phyloP scores from a whole-genome alignment of 2,888 invertebrate species.

The Lycia hirtaria region DNA sequence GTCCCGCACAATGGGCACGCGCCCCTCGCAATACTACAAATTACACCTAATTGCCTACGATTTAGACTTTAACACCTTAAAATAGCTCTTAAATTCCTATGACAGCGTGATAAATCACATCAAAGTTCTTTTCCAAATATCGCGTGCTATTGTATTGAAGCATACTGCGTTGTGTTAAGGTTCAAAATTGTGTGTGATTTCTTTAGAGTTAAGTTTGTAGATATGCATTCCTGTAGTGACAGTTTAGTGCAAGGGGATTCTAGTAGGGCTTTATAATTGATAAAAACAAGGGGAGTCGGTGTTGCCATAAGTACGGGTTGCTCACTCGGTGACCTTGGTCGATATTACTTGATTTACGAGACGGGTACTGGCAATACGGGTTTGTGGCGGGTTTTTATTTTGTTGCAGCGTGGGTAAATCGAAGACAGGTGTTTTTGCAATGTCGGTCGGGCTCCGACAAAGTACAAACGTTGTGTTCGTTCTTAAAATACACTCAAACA shows the following conservation, averaged over 20 bases:
- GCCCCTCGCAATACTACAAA: constrained; percentile 56
- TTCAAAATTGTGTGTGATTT: constrained; percentile 2
- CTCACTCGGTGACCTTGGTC: constrained; percentile 38
- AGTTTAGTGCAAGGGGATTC: constrained; percentile 51
- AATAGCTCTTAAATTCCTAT: constrained; percentile 63
- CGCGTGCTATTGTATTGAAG: constrained; percentile 14
- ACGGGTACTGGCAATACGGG: constrained; percentile 22
- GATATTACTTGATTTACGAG: constrained; percentile 38
- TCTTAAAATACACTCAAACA: no score
- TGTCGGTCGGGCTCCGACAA: background rate
- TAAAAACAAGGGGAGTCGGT: constrained; percentile 63
- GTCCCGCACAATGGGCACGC: constrained; percentile 55
- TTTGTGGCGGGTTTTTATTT: constrained; percentile 17
- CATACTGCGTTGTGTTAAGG: background rate
- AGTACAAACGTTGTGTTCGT: no score
- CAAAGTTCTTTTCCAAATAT: constrained; percentile 39
- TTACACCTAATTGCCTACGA: constrained; percentile 52
- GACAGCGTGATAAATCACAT: constrained; percentile 47
- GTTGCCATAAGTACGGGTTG: constrained; percentile 21
- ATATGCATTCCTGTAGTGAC: constrained; percentile 55
- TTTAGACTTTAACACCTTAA: constrained; percentile 60
- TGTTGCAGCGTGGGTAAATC: constrained; percentile 9
- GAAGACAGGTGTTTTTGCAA: constrained; percentile 15
- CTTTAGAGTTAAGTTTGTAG: constrained; percentile 19
- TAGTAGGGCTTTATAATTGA: constrained; percentile 69